Evolutionary conservation across 1,140 invertebrate species (phyloP), one percentile per base, ranked within the genome.

Genomic region (Polypedilum vanderplanki): DNA sequence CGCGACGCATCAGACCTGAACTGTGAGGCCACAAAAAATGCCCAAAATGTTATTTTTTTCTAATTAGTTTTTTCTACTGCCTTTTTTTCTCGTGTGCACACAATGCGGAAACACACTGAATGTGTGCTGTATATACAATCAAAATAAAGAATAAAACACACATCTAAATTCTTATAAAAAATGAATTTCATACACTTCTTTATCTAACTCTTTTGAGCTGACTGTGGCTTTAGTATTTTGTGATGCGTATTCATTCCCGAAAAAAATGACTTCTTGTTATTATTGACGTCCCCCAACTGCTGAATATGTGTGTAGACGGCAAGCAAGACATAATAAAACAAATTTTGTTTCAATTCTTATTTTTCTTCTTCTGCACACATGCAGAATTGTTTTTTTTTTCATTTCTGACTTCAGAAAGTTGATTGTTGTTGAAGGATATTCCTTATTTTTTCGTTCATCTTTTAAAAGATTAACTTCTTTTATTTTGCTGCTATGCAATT

Each of bases 1-100:
- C 65, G 17, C 17, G 65, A 70, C 65, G 65, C 65, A 70, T 70
- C 65, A 70, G 65, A 70, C 65, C 65, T 70, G 65, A 70, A 70
- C 65, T 70, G 20, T 70, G 65, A 18, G n/a, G 65, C 65, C 17
- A 70, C 17, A 70, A 70, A 70, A 70, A 70, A 70, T 70, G 17
- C 65, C 65, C 17, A 22, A 20, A 70, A 70, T 22, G 20, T 22
- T 70, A 7, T 70, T 20, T 70, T 67, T 57, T 57, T 57, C 46
- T 57, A 57, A 57, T 57, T 57, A 57, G 46, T 57, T 57, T 57
- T 33, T 33, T 33, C 5, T 33, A 5, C 24, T n/a, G n/a, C n/a
- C n/a, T 5, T 33, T 33, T 5, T 33, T 5, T 33, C 24, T 33
- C 10, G 46, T 57, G 46, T 57, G 46, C 46, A 57, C 46, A 57